phyloP scores from a whole-genome alignment of 37 sponge, comb jelly and placozoan species.

The Axinella damicornis region DNA sequence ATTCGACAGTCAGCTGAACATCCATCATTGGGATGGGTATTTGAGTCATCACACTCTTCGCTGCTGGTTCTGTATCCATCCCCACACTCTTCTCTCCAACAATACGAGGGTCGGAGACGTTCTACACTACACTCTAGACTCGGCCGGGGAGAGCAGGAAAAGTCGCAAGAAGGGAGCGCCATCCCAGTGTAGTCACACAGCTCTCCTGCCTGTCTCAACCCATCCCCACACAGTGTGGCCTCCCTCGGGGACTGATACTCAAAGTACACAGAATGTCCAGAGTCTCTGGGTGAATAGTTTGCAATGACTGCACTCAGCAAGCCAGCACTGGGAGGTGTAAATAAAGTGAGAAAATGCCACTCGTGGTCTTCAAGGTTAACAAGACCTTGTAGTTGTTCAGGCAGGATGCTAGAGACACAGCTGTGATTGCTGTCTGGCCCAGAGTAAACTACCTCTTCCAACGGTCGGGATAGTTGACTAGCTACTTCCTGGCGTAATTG shows the following conservation, averaged over 20 bases:
- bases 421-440: no score
- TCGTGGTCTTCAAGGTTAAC: neutral
- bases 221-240: slow-evolving; percentile 65
- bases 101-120: slow-evolving; percentile 22
- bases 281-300: neutral
- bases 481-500: no score
- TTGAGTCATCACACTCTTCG: slow-evolving; percentile 77
- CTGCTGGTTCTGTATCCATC: slow-evolving; percentile 46
- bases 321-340: neutral
- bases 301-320: neutral
- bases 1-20: slow-evolving; percentile 49
- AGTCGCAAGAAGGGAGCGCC: neutral
- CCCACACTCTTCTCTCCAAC: slow-evolving; percentile 49
- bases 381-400: neutral
- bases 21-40: slow-evolving; percentile 36
- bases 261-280: neutral
- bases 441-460: no score
- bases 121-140: slow-evolving; percentile 50
- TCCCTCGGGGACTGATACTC: neutral
- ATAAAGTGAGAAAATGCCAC: neutral
- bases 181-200: slow-evolving; percentile 49
- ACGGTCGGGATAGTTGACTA: neutral
- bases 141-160: neutral
- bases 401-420: no score
- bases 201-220: slow-evolving; percentile 64